phyloP scores from a whole-genome alignment of 2,888 invertebrate genomes.

The Lasioglossum villosulum region DNA sequence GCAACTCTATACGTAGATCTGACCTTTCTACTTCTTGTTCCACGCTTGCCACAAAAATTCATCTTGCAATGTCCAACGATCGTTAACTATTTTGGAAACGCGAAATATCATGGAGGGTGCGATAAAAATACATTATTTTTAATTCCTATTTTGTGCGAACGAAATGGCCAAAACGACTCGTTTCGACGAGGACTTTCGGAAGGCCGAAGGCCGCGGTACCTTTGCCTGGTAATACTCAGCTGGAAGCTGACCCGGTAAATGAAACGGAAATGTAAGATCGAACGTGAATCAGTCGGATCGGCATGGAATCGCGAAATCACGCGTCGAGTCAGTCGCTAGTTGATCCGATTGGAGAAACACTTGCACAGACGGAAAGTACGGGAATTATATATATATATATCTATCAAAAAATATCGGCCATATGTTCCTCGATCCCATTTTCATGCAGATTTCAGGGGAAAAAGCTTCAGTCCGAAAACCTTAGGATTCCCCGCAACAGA shows the following conservation, averaged over 20 bases:
- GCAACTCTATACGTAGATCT: background rate
- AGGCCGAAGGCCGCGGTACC: background rate
- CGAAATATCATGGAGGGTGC: background rate
- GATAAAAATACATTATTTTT: background rate
- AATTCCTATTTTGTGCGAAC: background rate
- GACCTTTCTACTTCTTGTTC: background rate
- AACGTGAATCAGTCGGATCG: background rate
- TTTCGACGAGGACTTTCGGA: background rate
- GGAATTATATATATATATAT: no score
- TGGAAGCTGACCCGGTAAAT: background rate
- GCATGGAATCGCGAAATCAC: background rate
- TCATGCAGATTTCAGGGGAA: background rate
- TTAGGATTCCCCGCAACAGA: background rate
- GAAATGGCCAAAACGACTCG: no score
- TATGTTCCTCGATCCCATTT: background rate
- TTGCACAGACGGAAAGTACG: constrained; percentile 4
- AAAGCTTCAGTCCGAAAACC: background rate
- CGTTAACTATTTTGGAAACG: background rate
- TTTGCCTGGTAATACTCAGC: background rate
- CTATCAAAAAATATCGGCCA: no score
- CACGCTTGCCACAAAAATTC: background rate
- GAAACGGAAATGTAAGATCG: constrained; percentile 13
- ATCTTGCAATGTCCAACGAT: background rate
- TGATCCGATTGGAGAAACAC: constrained; percentile 8
- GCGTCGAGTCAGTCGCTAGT: background rate